Base-by-base conservation (phyloP, 2,888 invertebrate genomes). In the Drosophila ustulata region DNA sequence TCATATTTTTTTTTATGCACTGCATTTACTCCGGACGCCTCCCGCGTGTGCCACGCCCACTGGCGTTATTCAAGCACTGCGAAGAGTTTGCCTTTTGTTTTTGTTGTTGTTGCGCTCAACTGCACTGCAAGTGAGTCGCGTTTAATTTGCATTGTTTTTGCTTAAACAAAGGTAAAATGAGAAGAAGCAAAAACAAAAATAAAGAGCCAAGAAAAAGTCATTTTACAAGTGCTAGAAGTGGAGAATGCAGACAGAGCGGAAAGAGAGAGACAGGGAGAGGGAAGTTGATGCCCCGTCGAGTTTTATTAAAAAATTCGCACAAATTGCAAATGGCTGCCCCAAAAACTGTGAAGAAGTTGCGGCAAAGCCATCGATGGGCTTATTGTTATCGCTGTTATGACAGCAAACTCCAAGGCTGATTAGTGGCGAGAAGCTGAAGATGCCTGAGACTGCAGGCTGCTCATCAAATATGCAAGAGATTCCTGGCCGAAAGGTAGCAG, bases 81-180 rank as follows among this genome's bases (percentile, higher is more conserved):
- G 23, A 46, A 28, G 73, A 68, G 64, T 71, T 67, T 50, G 63
- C 68, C 75, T 61, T 78, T 74, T 76, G 76, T 74, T 67, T 67
- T 71, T 77, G 39, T 67, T 72, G 57, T 80, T 75, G 70, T 59
- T 66, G 70, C 89, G 89, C 84, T 88, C 78, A 87, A 84, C 84
- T 84, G 89, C 81, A 65, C 78, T 72, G 82, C 87, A 84, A 84
- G 87, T 88, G 87, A 84, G 79, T 91, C 90, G 91, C 89, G 85
- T 89, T 91, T 91, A 90, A 90, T 90, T 89, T 80, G 90, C 82
- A 75, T 89, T 85, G 90, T 90, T 90, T 80, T 77, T 82, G 66
- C 76, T 46, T 71, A 71, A 85, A 88, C 85, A 88, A 88, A 57
- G 73, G 68, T 58, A 65, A 72, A 84, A 80, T 26, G 18, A 28